Evolutionary conservation across 1,140 invertebrate species (phyloP).

Genomic region (Macrosteles quadrilineatus): DNA sequence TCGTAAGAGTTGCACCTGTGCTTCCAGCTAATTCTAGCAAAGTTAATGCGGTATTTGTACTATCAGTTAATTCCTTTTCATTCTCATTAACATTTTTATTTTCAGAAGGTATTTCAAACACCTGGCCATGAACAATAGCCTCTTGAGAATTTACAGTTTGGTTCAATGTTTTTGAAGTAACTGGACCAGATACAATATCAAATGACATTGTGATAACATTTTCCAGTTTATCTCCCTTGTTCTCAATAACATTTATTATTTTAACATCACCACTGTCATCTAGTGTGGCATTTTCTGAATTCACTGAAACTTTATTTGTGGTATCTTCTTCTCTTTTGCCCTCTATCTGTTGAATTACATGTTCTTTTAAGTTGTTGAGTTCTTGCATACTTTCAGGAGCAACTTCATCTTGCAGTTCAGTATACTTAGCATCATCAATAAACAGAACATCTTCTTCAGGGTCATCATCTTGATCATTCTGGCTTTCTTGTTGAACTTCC

Average conservation of each 20-base stretch:
- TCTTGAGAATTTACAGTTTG: not conserved
- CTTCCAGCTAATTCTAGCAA: not conserved
- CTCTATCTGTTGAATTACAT: not conserved
- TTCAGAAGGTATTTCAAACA: not conserved
- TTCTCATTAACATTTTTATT: not conserved
- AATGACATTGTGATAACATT: not conserved
- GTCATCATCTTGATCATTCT: conserved; percentile 8
- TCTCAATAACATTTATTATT: not conserved
- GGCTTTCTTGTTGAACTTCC: not conserved
- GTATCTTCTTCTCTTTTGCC: not conserved
- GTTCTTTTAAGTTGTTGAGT: not conserved
- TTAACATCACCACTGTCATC: not conserved
- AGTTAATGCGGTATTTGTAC: conserved; percentile 12
- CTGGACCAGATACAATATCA: not conserved
- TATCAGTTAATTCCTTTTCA: not conserved
- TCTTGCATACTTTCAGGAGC: not conserved
- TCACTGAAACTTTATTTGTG: not conserved
- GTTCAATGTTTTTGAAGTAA: not conserved
- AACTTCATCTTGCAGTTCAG: not conserved
- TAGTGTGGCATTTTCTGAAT: not conserved
- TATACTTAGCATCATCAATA: conserved; percentile 13
- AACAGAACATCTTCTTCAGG: not conserved
- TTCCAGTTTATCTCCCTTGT: not conserved
- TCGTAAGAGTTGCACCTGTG: not conserved
- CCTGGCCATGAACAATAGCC: not conserved